These are phyloP conservation scores for Bombylius discolor DNA, from an alignment of 2,888 invertebrate species.

Conservation along the genomic window DNA sequence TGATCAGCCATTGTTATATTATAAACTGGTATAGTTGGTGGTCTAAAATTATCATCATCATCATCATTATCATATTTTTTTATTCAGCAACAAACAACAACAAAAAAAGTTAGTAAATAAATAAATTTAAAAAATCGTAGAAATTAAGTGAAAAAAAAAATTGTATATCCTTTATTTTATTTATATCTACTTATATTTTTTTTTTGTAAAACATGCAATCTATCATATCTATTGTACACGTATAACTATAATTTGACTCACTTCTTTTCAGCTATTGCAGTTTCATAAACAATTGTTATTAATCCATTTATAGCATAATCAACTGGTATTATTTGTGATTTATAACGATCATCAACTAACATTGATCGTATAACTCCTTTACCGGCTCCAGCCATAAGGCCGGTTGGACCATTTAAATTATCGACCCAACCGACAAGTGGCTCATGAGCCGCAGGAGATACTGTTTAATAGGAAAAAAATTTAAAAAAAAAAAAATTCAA, in stretches of 20 bases:
- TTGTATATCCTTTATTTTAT: too few species aligned
- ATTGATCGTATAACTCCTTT: conserved; percentile 85
- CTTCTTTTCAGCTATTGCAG: conserved; percentile 41
- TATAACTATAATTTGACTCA: conserved; percentile 16
- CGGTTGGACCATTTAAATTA: conserved; percentile 81
- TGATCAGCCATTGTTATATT: conserved; percentile 80
- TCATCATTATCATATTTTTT: too few species aligned
- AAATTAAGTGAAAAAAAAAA: background rate
- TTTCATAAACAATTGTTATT: conserved; percentile 56
- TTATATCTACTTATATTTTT: too few species aligned
- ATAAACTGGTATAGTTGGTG: conserved; percentile 64
- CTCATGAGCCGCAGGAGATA: conserved; percentile 65
- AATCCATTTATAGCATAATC: conserved; percentile 75
- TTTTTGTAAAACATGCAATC: too few species aligned
- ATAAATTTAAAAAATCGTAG: too few species aligned
- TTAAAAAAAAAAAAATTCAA: too few species aligned
- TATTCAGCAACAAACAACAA: too few species aligned
- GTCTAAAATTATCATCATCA: conserved; percentile 37
- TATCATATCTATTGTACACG: too few species aligned
- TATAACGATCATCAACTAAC: conserved; percentile 60
- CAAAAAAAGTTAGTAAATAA: too few species aligned
- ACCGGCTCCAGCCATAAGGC: conserved; percentile 67
- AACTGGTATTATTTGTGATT: conserved; percentile 67
- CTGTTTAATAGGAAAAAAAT: conserved; percentile 31
- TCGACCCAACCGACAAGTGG: conserved; percentile 88